Evolutionary conservation across 2,888 invertebrate genomes (phyloP).

Genomic region (Pheosia gnoma): DNA sequence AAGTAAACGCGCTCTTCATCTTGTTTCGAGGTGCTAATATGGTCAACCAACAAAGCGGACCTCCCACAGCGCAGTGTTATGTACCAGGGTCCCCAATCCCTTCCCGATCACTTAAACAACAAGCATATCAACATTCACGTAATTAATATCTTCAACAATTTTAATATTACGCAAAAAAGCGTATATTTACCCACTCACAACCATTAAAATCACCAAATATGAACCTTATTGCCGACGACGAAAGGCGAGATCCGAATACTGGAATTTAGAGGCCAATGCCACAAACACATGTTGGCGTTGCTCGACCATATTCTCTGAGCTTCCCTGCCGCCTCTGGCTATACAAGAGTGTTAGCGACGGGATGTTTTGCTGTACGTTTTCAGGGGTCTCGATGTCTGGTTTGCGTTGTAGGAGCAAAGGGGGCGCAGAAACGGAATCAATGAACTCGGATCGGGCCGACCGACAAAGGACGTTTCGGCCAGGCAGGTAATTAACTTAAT

Average conservation of each 20-base stretch:
- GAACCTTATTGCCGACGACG: constrained; percentile 22
- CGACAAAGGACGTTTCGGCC: constrained; percentile 80
- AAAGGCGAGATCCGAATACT: constrained; percentile 54
- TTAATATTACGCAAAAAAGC: constrained; percentile 49
- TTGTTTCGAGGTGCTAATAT: constrained; percentile 34
- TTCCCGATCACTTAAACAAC: constrained; percentile 26
- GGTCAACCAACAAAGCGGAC: constrained; percentile 22
- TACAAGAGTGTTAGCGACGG: constrained; percentile 24
- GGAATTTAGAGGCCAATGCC: constrained; percentile 67
- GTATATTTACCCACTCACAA: constrained; percentile 49
- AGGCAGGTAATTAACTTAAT: constrained; percentile 81
- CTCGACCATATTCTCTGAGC: constrained; percentile 55
- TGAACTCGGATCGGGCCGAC: constrained; percentile 77
- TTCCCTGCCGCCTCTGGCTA: constrained; percentile 42
- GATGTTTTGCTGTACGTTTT: constrained; percentile 29
- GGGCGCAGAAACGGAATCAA: constrained; percentile 79
- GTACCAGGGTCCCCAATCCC: constrained; percentile 13
- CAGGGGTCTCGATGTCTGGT: constrained; percentile 55
- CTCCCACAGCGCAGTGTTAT: constrained; percentile 28
- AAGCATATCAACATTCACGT: constrained; percentile 34
- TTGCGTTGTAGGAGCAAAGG: constrained; percentile 64
- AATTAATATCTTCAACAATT: constrained; percentile 36
- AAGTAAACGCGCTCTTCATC: constrained; percentile 28
- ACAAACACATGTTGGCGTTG: constrained; percentile 77
- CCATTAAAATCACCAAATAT: constrained; percentile 21